Evolutionary conservation across 2,888 invertebrate species (phyloP).

Genomic region (Callimorpha dominula): DNA sequence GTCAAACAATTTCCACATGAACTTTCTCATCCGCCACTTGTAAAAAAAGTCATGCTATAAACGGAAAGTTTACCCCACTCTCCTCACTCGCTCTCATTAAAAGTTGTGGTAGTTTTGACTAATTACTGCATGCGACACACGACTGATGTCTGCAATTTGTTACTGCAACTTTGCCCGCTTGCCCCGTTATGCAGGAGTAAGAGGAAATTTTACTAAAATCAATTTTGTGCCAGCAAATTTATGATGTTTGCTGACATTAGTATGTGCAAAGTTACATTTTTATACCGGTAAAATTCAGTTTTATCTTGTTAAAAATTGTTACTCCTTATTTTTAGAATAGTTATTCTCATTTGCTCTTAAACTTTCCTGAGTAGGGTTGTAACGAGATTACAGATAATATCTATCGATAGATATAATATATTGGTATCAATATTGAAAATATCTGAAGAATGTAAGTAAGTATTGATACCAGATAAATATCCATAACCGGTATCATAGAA

Average conservation of each 20-base stretch:
- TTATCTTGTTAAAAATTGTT: not conserved
- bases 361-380: not conserved
- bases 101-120: constrained; percentile 65
- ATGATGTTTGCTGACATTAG: constrained; percentile 35
- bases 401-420: not conserved
- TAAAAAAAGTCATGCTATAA: constrained; percentile 37
- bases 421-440: not conserved
- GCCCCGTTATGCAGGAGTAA: constrained; percentile 35
- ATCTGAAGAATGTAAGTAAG: not conserved
- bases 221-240: constrained; percentile 39
- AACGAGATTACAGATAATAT: not conserved
- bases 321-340: not conserved
- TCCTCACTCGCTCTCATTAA: constrained; percentile 61
- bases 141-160: constrained; percentile 64
- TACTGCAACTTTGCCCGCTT: constrained; percentile 50
- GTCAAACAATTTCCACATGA: constrained; percentile 36
- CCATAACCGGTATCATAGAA: not conserved
- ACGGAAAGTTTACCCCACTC: constrained; percentile 43
- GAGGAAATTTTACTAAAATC: constrained; percentile 40
- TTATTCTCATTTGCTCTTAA: not conserved
- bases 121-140: constrained; percentile 62
- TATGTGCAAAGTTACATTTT: constrained; percentile 20
- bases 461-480: no score
- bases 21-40: constrained; percentile 33
- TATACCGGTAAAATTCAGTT: not conserved